Conservation (phyloP, 2,797 vertebrate genomes). For the Anomalospiza imberbis region DNA sequence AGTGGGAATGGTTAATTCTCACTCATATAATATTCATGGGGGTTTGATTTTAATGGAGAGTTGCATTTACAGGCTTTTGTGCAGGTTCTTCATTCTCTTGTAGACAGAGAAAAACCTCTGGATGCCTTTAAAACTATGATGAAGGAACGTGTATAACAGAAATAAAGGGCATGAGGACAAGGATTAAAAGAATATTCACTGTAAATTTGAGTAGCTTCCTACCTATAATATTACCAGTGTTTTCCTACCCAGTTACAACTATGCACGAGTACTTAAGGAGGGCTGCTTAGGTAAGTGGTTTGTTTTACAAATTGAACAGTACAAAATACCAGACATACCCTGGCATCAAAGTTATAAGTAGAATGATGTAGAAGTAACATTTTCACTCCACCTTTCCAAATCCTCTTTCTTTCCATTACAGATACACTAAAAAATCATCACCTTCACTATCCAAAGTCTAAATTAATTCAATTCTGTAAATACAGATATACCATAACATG, state of each 20-base stretch:
- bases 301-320: neutral
- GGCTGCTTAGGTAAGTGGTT: neutral
- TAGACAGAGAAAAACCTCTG: constrained; percentile 46
- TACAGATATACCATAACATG: neutral
- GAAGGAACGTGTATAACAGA: constrained; percentile 31
- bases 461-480: neutral
- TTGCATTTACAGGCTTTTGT: constrained; percentile 67
- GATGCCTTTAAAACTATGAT: constrained; percentile 62
- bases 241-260: neutral
- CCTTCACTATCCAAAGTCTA: neutral
- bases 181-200: neutral
- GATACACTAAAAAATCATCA: neutral
- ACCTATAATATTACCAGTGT: neutral
- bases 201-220: neutral
- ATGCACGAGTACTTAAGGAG: neutral
- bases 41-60: constrained; percentile 80
- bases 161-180: neutral
- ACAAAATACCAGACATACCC: neutral
- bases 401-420: neutral
- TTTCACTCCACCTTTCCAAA: neutral
- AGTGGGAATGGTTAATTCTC: constrained; percentile 24
- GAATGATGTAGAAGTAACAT: neutral
- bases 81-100: constrained; percentile 52
- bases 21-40: constrained; percentile 84
- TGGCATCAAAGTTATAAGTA: neutral